phyloP scores from a whole-genome alignment of 2,113 vertebrate genomes.

The Gadus chalcogrammus region DNA sequence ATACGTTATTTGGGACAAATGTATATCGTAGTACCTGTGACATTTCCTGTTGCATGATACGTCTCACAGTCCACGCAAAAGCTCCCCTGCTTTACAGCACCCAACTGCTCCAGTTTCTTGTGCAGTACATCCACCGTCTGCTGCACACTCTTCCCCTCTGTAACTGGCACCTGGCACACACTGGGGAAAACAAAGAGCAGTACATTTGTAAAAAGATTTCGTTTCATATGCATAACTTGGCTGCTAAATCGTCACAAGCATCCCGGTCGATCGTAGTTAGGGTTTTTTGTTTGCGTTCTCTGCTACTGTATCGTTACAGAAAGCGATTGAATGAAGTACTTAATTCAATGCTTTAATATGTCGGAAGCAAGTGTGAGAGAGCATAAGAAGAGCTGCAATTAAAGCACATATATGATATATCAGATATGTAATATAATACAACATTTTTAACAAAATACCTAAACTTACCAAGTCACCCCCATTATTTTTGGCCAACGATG shows the following conservation, averaged over 20 bases:
- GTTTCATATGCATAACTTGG: too few relatives aligned
- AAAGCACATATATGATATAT: too few relatives aligned
- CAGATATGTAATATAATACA: too few relatives aligned
- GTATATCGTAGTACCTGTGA: constrained; percentile 68
- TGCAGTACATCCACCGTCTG: constrained; percentile 92
- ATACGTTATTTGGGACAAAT: constrained; percentile 35
- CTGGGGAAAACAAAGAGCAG: constrained; percentile 54
- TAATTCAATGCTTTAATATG: too few relatives aligned
- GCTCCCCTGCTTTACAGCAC: constrained; percentile 91
- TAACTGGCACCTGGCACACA: constrained; percentile 90
- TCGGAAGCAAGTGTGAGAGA: too few relatives aligned
- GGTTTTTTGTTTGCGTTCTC: too few relatives aligned
- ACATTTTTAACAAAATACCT: not conserved
- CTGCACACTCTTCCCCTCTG: constrained; percentile 94
- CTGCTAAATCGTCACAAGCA: too few relatives aligned
- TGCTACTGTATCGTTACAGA: too few relatives aligned
- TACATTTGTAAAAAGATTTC: too few relatives aligned
- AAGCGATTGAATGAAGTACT: too few relatives aligned
- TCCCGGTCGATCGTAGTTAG: too few relatives aligned
- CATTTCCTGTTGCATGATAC: constrained; percentile 84
- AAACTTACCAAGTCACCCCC: constrained; percentile 75
- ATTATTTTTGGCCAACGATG: constrained; percentile 45
- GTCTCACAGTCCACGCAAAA: constrained; percentile 97
- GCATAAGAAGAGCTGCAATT: too few relatives aligned
- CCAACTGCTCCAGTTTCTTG: constrained; percentile 87